These are phyloP conservation scores for Megaceryle torquata DNA, from an alignment of 2,113 vertebrate genomes.

Conservation along the genomic window DNA sequence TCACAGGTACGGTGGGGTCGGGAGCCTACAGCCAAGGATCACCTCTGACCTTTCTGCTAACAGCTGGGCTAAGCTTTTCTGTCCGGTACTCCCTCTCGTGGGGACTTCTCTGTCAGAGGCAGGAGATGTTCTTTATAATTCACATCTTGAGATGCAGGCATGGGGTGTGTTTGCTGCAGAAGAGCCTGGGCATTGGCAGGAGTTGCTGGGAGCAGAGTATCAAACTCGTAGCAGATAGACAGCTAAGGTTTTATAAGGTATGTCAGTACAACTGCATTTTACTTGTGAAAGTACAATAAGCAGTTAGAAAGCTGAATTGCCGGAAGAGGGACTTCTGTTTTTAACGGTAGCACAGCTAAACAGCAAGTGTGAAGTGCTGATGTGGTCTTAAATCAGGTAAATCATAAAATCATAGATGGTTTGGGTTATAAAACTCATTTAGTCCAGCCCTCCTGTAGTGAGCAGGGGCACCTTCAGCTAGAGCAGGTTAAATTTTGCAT, in stretches of 20 bases:
- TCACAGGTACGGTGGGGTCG: conserved; percentile 81
- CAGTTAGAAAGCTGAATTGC: accelerated
- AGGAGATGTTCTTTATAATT: background rate
- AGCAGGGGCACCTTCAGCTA: background rate
- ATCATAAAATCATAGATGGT: too few species aligned
- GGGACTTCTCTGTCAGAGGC: background rate
- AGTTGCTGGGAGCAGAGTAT: background rate
- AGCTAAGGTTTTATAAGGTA: background rate
- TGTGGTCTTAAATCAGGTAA: background rate
- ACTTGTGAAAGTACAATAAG: background rate
- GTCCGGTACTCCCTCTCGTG: background rate
- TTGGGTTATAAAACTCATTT: background rate
- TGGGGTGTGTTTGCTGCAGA: background rate
- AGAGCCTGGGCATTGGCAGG: background rate
- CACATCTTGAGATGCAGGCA: accelerated
- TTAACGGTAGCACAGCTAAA: background rate
- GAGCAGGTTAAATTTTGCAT: background rate
- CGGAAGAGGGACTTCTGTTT: background rate
- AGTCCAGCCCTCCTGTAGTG: background rate
- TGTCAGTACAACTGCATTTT: background rate
- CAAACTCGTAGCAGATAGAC: too few species aligned
- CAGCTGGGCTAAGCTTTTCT: too few species aligned
- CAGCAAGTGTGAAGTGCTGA: background rate
- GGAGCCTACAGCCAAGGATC: accelerated
- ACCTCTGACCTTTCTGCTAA: background rate